Conservation (phyloP, 2,888 invertebrate genomes). For the Cephus sareptanus region DNA sequence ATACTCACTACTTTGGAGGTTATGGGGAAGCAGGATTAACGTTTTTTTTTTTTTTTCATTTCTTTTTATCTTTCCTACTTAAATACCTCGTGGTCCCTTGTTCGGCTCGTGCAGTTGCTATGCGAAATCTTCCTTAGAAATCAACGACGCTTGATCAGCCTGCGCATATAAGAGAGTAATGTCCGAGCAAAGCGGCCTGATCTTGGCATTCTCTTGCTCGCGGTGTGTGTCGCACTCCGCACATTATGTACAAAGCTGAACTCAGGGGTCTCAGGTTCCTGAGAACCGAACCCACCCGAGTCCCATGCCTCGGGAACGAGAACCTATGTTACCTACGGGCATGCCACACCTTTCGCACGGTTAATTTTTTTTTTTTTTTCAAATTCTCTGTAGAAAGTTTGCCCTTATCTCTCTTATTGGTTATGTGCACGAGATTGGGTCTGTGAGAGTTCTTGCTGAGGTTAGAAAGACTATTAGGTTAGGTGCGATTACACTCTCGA, state of each 20-base stretch:
- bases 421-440: not conserved
- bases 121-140: not conserved
- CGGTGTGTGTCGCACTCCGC: slow-evolving; percentile 5
- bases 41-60: not conserved
- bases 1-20: not conserved
- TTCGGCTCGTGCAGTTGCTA: not conserved
- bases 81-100: slow-evolving; percentile 7
- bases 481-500: not conserved
- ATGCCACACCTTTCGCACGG: slow-evolving; percentile 51
- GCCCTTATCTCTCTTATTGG: not conserved
- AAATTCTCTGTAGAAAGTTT: not conserved
- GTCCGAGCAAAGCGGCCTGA: slow-evolving; percentile 13
- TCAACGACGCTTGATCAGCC: slow-evolving; percentile 15
- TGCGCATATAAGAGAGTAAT: slow-evolving; percentile 10
- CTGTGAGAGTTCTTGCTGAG: too few species aligned
- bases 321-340: not conserved
- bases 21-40: not conserved
- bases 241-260: slow-evolving; percentile 35
- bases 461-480: not conserved
- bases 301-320: slow-evolving; percentile 7
- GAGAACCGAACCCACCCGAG: slow-evolving; percentile 44
- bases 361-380: slow-evolving; percentile 13
- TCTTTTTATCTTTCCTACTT: not conserved
- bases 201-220: slow-evolving; percentile 7
- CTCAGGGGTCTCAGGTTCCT: slow-evolving; percentile 54